These are phyloP conservation scores for Diadumene lineata DNA, from an alignment of 92 coral and sea anemone species.

Conservation along the genomic window DNA sequence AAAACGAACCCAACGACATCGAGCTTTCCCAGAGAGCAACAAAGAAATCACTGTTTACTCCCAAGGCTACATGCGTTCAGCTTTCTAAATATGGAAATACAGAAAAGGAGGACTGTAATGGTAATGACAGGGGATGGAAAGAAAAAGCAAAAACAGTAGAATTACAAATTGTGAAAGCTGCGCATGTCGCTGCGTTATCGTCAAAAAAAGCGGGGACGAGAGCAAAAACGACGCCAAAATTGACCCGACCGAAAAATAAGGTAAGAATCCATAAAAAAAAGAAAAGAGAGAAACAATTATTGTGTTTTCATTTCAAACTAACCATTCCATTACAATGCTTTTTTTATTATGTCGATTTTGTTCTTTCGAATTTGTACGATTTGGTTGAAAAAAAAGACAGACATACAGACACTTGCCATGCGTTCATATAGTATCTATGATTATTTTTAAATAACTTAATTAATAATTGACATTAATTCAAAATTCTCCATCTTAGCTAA, in stretches of 20 bases:
- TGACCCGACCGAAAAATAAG: not conserved
- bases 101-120: not conserved
- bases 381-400: too few relatives aligned
- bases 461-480: too few relatives aligned
- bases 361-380: too few relatives aligned
- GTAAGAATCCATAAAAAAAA: not conserved
- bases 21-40: not conserved
- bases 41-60: not conserved
- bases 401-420: not conserved
- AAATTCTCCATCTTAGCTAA: not conserved
- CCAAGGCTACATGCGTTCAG: not conserved
- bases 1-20: not conserved
- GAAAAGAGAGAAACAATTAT: not conserved
- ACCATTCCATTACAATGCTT: too few relatives aligned
- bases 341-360: too few relatives aligned
- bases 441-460: too few relatives aligned
- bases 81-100: not conserved
- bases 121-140: not conserved
- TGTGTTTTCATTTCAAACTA: too few relatives aligned
- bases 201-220: not conserved
- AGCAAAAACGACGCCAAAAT: not conserved
- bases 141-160: not conserved
- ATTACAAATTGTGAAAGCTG: not conserved
- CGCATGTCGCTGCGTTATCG: too few relatives aligned
- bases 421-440: not conserved